These are phyloP conservation scores for Latrodectus geometricus DNA, from an alignment of 1,140 invertebrate species.

Conservation along the genomic window DNA sequence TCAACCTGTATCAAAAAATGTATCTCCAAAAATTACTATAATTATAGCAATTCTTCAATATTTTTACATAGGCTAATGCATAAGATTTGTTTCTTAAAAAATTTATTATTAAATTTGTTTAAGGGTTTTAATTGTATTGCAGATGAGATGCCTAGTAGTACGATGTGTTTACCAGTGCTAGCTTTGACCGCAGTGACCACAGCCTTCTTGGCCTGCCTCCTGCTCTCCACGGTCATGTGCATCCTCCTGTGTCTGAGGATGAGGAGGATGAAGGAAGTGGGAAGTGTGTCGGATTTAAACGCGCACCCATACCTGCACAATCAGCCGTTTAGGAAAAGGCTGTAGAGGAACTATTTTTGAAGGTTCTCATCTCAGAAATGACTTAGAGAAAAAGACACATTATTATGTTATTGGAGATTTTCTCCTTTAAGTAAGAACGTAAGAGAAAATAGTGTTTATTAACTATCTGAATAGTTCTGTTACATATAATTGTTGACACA, in stretches of 20 bases:
- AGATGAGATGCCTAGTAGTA: slow-evolving; percentile 36
- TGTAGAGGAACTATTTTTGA: neutral
- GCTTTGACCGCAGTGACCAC: slow-evolving; percentile 42
- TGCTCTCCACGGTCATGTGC: slow-evolving; percentile 31
- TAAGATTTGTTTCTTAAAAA: neutral
- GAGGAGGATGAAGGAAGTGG: slow-evolving; percentile 45
- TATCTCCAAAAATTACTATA: too few relatives aligned
- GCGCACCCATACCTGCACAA: slow-evolving; percentile 41
- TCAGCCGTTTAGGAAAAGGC: slow-evolving; percentile 27
- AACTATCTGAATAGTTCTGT: too few relatives aligned
- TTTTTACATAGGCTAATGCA: neutral
- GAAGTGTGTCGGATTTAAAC: slow-evolving; percentile 11
- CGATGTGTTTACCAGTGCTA: slow-evolving; percentile 34
- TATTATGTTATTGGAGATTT: too few relatives aligned
- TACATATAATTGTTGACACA: too few relatives aligned
- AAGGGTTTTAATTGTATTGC: neutral
- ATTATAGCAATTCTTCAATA: neutral
- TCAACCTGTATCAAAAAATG: too few relatives aligned
- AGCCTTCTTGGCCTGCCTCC: slow-evolving; percentile 41
- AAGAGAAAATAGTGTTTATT: too few relatives aligned
- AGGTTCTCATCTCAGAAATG: too few relatives aligned
- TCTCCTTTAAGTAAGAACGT: too few relatives aligned
- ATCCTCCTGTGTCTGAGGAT: slow-evolving; percentile 39
- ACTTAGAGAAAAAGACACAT: too few relatives aligned
- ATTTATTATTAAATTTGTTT: neutral